Percentiles rank a stretch among this genome's conserved stretches.
These are phyloP conservation scores for Microvelia longipes DNA, from an alignment of 1,140 invertebrate species.

Conservation along the genomic window DNA sequence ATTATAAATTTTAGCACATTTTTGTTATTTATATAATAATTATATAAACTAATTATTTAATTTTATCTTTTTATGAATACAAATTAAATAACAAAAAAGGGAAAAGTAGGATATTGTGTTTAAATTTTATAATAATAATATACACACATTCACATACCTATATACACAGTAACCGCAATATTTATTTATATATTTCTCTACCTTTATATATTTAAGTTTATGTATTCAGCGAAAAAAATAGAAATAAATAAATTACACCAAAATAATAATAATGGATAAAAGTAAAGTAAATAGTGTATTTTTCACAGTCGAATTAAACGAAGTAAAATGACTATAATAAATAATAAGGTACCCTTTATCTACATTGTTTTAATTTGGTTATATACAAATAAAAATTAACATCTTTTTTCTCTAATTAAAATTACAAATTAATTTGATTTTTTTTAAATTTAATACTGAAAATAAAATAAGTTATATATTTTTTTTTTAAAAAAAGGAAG, in stretches of 20 bases:
- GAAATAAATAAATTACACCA: not conserved
- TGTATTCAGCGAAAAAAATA: not conserved
- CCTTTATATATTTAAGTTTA: not conserved
- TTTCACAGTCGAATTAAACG: not conserved
- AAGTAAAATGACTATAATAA: not conserved
- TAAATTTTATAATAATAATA: not conserved
- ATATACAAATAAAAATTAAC: not conserved
- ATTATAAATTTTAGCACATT: too few species aligned
- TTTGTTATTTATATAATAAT: too few species aligned
- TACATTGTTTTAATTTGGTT: not conserved
- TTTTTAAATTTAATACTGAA: too few species aligned
- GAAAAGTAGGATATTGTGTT: too few species aligned
- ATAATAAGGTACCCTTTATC: not conserved
- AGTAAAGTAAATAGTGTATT: not conserved
- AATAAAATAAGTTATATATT: too few species aligned
- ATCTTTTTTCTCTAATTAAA: too few species aligned
- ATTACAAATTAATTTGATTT: too few species aligned
- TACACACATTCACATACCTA: not conserved
- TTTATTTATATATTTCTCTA: not conserved
- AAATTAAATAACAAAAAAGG: not conserved
- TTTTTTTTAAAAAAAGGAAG: too few species aligned
- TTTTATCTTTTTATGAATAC: not conserved
- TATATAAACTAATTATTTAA: too few species aligned
- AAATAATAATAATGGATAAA: not conserved
- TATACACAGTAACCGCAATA: not conserved